Evolutionary conservation across 2,113 vertebrate species (phyloP).

Genomic region (Girardinichthys multiradiatus): DNA sequence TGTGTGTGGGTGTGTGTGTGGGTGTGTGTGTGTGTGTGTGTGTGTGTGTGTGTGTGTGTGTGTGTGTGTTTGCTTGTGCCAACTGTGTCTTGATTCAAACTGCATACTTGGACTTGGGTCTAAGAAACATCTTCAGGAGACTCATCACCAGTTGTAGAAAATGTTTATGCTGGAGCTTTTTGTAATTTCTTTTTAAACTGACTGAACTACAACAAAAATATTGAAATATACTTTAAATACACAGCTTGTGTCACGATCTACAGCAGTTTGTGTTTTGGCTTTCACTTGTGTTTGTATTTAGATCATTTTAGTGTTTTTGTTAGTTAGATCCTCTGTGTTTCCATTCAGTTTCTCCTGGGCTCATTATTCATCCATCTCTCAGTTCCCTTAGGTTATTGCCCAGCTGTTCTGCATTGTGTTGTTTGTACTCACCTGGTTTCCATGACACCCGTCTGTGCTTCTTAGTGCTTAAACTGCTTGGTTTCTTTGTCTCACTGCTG

Average conservation of each 20-base stretch:
- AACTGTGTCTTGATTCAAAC: slow-evolving; percentile 33
- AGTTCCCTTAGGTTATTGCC: no score
- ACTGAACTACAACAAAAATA: no score
- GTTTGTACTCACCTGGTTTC: no score
- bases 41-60: slow-evolving; percentile 4
- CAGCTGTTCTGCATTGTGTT: no score
- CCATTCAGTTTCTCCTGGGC: background rate
- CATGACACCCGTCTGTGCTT: no score
- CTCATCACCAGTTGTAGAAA: slow-evolving; percentile 7
- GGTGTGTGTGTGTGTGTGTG: slow-evolving; percentile 10
- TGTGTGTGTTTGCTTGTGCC: slow-evolving; percentile 24
- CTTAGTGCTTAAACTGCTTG: no score
- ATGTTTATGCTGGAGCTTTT: slow-evolving; percentile 16
- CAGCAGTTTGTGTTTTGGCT: no score
- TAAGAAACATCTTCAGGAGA: slow-evolving; percentile 33
- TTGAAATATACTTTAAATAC: no score
- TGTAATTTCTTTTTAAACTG: background rate
- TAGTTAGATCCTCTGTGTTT: background rate
- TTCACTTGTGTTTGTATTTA: background rate
- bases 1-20: slow-evolving; percentile 32
- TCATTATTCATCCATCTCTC: background rate
- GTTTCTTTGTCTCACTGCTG: no score
- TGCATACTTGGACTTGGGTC: slow-evolving; percentile 23
- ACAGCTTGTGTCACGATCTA: no score
- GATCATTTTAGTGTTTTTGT: background rate